These are phyloP conservation scores for Plodia interpunctella DNA, from an alignment of 1,140 invertebrate species.

Conservation along the genomic window DNA sequence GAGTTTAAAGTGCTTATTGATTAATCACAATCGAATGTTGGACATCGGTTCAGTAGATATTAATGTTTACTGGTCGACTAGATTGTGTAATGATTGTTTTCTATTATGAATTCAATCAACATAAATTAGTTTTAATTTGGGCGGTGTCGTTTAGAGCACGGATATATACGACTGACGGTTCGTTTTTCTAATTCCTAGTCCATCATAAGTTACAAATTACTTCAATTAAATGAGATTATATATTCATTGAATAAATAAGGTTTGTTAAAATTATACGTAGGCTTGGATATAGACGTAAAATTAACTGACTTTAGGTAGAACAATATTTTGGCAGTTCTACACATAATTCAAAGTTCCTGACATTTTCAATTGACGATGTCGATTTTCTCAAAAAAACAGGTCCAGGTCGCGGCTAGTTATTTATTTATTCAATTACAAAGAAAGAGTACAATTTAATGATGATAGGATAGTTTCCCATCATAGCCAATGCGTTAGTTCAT, in stretches of 20 bases:
- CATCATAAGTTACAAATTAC: conserved; percentile 51
- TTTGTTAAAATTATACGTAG: no score
- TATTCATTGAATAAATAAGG: no score
- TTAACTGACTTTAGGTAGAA: no score
- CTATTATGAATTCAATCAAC: conserved; percentile 72
- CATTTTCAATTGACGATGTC: no score
- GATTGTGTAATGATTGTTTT: conserved; percentile 54
- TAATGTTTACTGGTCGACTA: conserved; percentile 40
- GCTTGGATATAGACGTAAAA: no score
- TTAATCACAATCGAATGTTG: conserved; percentile 55
- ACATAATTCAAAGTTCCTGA: no score
- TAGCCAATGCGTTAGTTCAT: background rate
- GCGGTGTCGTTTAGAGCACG: conserved; percentile 41
- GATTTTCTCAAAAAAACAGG: no score
- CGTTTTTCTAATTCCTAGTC: conserved; percentile 45
- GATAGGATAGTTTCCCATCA: background rate
- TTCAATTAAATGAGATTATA: conserved; percentile 40
- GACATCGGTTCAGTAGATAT: conserved; percentile 35
- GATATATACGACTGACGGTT: conserved; percentile 45
- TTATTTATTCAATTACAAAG: no score
- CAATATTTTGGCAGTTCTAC: no score
- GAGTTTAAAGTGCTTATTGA: conserved; percentile 58
- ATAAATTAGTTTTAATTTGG: conserved; percentile 72
- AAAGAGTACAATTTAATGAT: no score
- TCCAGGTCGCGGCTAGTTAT: no score